Percentiles rank a stretch among this genome's conserved stretches.
These are phyloP conservation scores for Holotrichia oblita DNA, from an alignment of 1,140 invertebrate species.

Conservation along the genomic window DNA sequence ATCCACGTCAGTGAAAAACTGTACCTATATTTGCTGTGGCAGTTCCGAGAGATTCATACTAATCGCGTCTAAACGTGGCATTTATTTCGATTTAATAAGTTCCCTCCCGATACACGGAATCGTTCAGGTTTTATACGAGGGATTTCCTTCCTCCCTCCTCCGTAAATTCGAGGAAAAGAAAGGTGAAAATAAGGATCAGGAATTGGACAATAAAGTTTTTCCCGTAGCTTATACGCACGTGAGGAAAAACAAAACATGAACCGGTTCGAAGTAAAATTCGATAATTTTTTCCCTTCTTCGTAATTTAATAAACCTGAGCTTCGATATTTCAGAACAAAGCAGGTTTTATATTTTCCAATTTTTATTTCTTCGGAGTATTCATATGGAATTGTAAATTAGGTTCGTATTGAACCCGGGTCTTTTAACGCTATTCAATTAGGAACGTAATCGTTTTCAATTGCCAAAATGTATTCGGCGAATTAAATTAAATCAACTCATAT, in stretches of 20 bases:
- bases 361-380: too few relatives aligned
- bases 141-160: too few relatives aligned
- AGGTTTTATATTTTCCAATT: neutral
- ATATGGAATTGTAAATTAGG: too few relatives aligned
- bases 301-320: conserved; percentile 16
- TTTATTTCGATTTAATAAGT: conserved; percentile 16
- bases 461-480: too few relatives aligned
- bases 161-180: neutral
- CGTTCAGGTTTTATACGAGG: neutral
- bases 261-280: conserved; percentile 1
- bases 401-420: too few relatives aligned
- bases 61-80: neutral
- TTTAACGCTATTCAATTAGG: too few relatives aligned
- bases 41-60: neutral
- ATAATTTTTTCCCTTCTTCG: conserved; percentile 7
- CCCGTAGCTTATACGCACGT: neutral
- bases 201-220: conserved; percentile 24
- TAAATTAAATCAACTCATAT: too few relatives aligned
- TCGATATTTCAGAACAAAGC: neutral
- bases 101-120: neutral
- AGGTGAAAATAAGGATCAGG: conserved; percentile 20
- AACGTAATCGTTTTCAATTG: too few relatives aligned
- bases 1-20: neutral
- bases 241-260: conserved; percentile 9
- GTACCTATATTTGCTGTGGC: neutral